phyloP scores from a whole-genome alignment of 1,140 invertebrate genomes.

The Arctopsyche grandis region DNA sequence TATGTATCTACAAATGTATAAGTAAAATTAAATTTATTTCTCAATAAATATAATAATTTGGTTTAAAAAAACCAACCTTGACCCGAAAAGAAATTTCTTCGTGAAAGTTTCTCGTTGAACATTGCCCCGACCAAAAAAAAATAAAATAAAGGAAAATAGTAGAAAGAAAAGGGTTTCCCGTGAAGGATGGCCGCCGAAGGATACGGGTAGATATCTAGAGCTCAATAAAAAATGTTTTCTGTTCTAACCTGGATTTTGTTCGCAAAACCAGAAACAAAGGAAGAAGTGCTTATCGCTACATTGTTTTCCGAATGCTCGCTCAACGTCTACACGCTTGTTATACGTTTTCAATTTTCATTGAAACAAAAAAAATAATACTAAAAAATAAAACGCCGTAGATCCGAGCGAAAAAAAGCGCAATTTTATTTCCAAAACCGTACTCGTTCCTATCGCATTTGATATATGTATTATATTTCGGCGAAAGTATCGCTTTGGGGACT shows the following conservation, averaged over 20 bases:
- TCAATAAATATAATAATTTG: too few relatives aligned
- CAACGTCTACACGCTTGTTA: conserved; percentile 19
- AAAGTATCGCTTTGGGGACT: too few relatives aligned
- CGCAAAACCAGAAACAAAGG: conserved; percentile 36
- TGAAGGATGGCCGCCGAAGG: conserved; percentile 36
- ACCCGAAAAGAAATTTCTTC: conserved; percentile 2
- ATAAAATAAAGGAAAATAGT: neutral
- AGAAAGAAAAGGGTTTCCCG: conserved; percentile 28
- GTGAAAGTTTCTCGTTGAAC: neutral
- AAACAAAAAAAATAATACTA: neutral
- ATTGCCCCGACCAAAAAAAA: neutral
- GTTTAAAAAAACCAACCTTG: neutral
- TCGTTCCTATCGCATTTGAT: too few relatives aligned
- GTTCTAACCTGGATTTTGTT: conserved; percentile 12
- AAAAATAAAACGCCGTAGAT: too few relatives aligned
- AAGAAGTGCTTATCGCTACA: conserved; percentile 28
- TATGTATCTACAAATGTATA: too few relatives aligned
- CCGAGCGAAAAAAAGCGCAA: too few relatives aligned
- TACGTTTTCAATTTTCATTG: conserved; percentile 4
- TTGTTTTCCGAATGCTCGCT: neutral
- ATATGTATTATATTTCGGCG: too few relatives aligned
- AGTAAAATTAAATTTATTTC: too few relatives aligned
- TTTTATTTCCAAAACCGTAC: too few relatives aligned
- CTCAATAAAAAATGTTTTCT: conserved; percentile 38
- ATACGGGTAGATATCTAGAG: conserved; percentile 36